These are phyloP conservation scores for Thaleichthys pacificus DNA, from an alignment of 2,797 vertebrate genomes.

Conservation along the genomic window DNA sequence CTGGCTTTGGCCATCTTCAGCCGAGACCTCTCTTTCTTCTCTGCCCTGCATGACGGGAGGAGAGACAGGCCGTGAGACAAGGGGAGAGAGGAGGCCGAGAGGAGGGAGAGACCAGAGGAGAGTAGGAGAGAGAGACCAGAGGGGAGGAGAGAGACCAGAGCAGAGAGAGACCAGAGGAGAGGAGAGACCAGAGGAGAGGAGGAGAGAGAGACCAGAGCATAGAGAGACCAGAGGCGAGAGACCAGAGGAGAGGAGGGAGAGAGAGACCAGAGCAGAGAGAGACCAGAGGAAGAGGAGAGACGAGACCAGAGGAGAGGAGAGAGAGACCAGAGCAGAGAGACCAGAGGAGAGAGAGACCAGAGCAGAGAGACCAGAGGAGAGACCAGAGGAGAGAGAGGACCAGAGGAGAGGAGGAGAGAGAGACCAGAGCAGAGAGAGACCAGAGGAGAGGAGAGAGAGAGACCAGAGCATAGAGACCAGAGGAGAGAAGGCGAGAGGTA, in stretches of 20 bases:
- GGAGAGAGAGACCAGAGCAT: background rate
- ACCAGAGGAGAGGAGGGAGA: background rate
- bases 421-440: background rate
- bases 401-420: background rate
- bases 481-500: background rate
- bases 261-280: conserved; percentile 5
- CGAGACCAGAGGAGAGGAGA: background rate
- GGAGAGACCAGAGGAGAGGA: background rate
- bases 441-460: background rate
- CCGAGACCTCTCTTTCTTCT: conserved; percentile 93
- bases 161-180: background rate
- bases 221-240: background rate
- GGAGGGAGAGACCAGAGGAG: background rate
- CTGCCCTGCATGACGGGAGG: conserved; percentile 77
- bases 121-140: conserved; percentile 3
- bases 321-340: too few relatives aligned
- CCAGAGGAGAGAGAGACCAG: background rate
- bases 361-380: background rate
- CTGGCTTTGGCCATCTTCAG: conserved; percentile 94
- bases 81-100: background rate
- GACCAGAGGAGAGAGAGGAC: background rate
- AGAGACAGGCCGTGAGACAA: background rate
- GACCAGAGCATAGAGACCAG: background rate
- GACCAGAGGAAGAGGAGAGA: background rate
- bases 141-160: background rate